A percentile compares a stretch with the other conserved stretches of the same genome.
Conservation (phyloP, 2,797 vertebrate species). For the Scyliorhinus canicula region DNA sequence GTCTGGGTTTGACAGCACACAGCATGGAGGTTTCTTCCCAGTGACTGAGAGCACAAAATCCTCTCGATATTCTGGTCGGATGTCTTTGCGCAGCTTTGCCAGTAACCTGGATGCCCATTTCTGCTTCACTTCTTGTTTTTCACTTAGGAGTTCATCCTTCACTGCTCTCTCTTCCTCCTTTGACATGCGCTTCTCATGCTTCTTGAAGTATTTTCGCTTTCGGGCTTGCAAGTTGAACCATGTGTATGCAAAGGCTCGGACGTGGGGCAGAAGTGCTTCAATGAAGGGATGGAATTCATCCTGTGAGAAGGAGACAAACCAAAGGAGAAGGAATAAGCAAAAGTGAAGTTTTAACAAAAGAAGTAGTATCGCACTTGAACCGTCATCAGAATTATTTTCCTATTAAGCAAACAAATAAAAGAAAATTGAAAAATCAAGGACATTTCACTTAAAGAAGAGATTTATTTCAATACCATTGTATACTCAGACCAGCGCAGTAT, state of each 20-base stretch:
- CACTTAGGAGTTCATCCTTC: conserved; percentile 92
- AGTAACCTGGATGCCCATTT: conserved; percentile 97
- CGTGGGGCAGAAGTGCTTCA: conserved; percentile 95
- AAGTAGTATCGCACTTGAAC: neutral
- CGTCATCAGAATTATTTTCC: neutral
- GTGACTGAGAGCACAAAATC: conserved; percentile 98
- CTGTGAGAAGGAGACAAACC: conserved; percentile 49
- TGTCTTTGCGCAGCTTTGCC: conserved; percentile 96
- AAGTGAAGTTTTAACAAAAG: conserved; percentile 36
- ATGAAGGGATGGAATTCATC: conserved; percentile 99
- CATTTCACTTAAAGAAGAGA: conserved; percentile 23
- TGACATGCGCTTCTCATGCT: conserved; percentile 98
- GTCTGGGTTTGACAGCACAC: conserved; percentile 97
- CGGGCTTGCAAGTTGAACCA: conserved; percentile 99
- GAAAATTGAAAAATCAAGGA: neutral
- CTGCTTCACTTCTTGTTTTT: conserved; percentile 98
- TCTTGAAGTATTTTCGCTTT: conserved; percentile 99
- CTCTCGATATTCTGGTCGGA: conserved; percentile 96
- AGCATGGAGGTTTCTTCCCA: conserved; percentile 93
- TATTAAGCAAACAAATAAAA: neutral
- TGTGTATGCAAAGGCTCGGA: conserved; percentile 95
- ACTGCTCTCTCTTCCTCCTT: conserved; percentile 98
- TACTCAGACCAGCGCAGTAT: conserved; percentile 18
- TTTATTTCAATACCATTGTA: conserved; percentile 37
- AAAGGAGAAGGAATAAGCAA: neutral